Conservation (phyloP, 2,797 vertebrate species). For the Morelia viridis region DNA sequence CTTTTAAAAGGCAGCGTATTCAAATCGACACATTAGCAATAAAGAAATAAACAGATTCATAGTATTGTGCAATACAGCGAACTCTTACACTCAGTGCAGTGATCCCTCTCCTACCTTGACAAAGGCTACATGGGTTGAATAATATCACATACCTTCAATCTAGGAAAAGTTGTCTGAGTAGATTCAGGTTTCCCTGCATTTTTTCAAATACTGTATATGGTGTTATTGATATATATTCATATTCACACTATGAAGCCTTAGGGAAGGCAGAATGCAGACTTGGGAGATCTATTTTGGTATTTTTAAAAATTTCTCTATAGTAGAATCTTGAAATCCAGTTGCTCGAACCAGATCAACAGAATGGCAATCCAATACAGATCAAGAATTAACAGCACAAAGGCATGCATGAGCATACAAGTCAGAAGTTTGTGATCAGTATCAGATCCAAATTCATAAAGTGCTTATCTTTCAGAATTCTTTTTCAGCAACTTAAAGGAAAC, state of each 20-base stretch:
- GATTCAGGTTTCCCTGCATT: neutral
- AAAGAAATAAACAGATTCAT: neutral
- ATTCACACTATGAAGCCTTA: neutral
- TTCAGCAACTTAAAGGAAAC: neutral
- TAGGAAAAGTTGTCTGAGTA: neutral
- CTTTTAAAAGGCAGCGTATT: neutral
- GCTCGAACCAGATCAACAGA: neutral
- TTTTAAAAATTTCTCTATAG: neutral
- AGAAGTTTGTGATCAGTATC: neutral
- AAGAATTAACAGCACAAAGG: neutral
- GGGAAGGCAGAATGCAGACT: neutral
- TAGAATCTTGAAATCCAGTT: neutral
- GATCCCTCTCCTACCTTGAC: neutral
- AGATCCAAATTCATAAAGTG: neutral
- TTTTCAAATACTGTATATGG: neutral
- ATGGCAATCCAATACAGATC: neutral
- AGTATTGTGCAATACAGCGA: neutral
- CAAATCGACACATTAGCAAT: neutral
- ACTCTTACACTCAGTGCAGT: too few species aligned
- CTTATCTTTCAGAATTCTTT: neutral
- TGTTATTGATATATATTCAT: neutral
- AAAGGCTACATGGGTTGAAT: neutral
- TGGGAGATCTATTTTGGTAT: neutral
- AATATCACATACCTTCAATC: neutral
- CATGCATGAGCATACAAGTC: neutral